Conservation (phyloP, 2,113 vertebrate species). For the Aythya baeri region DNA sequence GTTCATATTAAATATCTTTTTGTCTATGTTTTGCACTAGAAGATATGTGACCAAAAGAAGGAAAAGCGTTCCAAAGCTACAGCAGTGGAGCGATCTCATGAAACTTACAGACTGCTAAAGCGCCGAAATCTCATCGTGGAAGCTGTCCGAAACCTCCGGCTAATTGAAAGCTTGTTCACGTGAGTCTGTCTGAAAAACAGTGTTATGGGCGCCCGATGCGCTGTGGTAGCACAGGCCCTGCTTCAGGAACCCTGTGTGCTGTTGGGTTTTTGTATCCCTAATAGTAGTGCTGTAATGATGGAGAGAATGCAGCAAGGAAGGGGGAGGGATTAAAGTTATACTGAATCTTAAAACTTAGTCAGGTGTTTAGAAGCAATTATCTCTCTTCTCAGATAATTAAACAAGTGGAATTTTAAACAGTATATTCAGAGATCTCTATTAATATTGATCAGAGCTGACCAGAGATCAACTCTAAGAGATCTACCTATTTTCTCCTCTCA, state of each 20-base stretch:
- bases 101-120: slow-evolving; percentile 90
- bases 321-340: not conserved
- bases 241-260: not conserved
- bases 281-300: not conserved
- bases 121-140: slow-evolving; percentile 95
- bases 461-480: not conserved
- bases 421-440: not conserved
- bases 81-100: slow-evolving; percentile 71
- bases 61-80: slow-evolving; percentile 21
- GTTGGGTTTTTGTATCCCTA: not conserved
- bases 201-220: accelerated
- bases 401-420: not conserved
- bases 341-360: not conserved
- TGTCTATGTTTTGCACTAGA: not conserved
- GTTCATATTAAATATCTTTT: not conserved
- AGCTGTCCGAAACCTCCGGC: slow-evolving; percentile 83
- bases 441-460: not conserved
- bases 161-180: slow-evolving; percentile 92
- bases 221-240: too few species aligned
- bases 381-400: not conserved
- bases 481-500: not conserved
- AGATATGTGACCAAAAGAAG: slow-evolving; percentile 22
- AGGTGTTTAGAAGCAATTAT: not conserved
- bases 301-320: not conserved
- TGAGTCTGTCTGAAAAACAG: slow-evolving; percentile 65